A percentile compares a stretch with the other conserved stretches of the same genome.
These are phyloP conservation scores for Leptosomus discolor DNA, from an alignment of 2,113 vertebrate species.

Conservation along the genomic window DNA sequence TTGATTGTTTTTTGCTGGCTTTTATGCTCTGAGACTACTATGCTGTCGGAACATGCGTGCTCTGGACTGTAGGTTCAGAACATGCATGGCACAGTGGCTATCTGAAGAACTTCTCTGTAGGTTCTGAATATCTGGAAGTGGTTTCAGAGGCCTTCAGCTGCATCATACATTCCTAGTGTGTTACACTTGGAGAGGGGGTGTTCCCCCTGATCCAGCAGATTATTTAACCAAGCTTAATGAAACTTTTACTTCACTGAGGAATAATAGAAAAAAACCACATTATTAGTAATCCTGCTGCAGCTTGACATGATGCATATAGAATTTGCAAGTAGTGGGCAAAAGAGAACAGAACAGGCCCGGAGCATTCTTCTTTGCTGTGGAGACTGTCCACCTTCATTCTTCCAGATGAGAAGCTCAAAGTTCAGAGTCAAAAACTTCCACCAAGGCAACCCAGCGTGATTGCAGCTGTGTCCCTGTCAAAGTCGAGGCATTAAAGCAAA, in stretches of 20 bases:
- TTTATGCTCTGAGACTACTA: not conserved
- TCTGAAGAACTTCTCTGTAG: not conserved
- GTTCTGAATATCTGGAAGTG: not conserved
- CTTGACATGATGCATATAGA: not conserved
- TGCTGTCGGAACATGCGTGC: not conserved
- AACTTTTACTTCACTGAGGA: not conserved
- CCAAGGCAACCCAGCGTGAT: not conserved
- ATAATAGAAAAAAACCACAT: not conserved
- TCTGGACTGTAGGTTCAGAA: not conserved
- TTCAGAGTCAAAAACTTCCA: not conserved
- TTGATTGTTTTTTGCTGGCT: not conserved
- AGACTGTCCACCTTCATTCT: not conserved
- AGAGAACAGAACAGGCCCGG: not conserved
- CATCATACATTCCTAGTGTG: not conserved
- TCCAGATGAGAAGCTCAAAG: not conserved
- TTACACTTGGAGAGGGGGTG: not conserved
- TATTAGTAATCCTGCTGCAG: not conserved
- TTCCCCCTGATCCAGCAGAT: not conserved
- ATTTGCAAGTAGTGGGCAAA: not conserved
- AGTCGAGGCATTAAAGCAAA: not conserved
- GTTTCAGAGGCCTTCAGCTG: not conserved
- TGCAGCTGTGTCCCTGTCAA: not conserved
- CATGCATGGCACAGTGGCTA: not conserved
- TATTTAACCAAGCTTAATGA: not conserved
- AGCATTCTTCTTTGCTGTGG: not conserved